These are phyloP conservation scores for Dione vanillae DNA, from an alignment of 2,888 invertebrate genomes.

Conservation along the genomic window DNA sequence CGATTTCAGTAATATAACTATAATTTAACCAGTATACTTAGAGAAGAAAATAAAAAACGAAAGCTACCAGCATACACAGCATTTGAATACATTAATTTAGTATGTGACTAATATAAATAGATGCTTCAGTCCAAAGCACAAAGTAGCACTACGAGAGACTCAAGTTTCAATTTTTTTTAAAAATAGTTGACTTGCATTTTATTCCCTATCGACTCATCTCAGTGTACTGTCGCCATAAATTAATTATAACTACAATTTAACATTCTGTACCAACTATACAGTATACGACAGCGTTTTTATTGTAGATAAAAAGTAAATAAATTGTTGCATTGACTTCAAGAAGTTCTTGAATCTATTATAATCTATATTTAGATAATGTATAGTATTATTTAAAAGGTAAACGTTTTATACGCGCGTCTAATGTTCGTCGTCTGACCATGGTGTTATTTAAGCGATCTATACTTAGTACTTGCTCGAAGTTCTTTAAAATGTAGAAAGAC, in stretches of 20 bases:
- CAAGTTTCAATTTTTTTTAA: constrained; percentile 26
- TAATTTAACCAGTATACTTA: not conserved
- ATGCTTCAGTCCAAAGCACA: constrained; percentile 5
- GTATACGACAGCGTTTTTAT: not conserved
- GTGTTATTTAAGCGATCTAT: too few species aligned
- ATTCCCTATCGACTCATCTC: constrained; percentile 21
- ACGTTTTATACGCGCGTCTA: not conserved
- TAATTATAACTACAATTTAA: constrained; percentile 30
- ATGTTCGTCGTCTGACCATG: not conserved
- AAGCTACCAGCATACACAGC: not conserved
- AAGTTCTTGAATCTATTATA: constrained; percentile 7
- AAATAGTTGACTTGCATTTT: constrained; percentile 24
- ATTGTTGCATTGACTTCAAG: constrained; percentile 24
- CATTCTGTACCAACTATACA: constrained; percentile 18
- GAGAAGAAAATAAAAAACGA: not conserved
- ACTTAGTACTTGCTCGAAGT: too few species aligned
- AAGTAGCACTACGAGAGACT: constrained; percentile 15
- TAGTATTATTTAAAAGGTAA: constrained; percentile 12
- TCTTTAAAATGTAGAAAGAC: too few species aligned
- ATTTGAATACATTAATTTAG: constrained; percentile 22
- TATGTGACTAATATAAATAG: constrained; percentile 22
- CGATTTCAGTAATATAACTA: too few species aligned
- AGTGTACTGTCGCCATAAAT: constrained; percentile 24
- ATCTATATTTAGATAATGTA: constrained; percentile 9
- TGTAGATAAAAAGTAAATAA: constrained; percentile 29